Percentiles rank a stretch among this genome's conserved stretches.
Evolutionary conservation across 2,797 vertebrate species (phyloP).

Genomic region (Lacerta agilis): DNA sequence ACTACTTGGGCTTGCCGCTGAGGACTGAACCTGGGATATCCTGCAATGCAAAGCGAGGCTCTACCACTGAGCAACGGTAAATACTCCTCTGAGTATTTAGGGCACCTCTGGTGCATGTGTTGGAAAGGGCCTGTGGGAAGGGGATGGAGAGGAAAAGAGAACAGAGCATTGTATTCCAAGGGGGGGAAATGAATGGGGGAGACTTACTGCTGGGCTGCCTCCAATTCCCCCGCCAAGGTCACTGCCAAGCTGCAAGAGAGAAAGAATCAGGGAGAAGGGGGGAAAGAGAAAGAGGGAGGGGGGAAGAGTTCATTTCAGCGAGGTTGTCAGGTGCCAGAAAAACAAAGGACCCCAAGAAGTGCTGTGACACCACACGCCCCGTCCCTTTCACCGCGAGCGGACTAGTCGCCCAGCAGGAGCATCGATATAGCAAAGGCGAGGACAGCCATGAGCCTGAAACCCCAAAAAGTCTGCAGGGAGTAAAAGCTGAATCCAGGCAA

Average conservation of each 20-base stretch:
- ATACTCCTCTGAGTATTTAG: no score
- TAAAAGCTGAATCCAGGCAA: background rate
- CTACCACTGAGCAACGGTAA: no score
- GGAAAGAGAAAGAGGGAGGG: constrained; percentile 80
- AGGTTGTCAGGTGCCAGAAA: constrained; percentile 63
- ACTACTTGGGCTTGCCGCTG: no score
- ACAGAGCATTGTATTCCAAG: background rate
- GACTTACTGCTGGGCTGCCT: constrained; percentile 99
- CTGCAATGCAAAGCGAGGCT: no score
- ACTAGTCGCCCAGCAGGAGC: constrained; percentile 44
- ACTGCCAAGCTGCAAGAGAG: constrained; percentile 96
- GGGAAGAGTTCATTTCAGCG: constrained; percentile 78
- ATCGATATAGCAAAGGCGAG: constrained; percentile 41
- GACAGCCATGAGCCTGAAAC: background rate
- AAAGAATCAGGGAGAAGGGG: constrained; percentile 70
- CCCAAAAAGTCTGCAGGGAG: background rate
- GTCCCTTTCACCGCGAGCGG: background rate
- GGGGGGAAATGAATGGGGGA: constrained; percentile 76
- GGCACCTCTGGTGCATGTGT: background rate
- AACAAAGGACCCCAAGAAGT: background rate
- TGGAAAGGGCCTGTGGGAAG: background rate
- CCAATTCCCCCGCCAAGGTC: constrained; percentile 99
- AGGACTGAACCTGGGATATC: no score
- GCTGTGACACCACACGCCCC: background rate
- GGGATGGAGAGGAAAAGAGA: background rate